Percentiles rank a stretch among this genome's conserved stretches.
Evolutionary conservation across 2,888 invertebrate species (phyloP).

Genomic region (Leucania comma): DNA sequence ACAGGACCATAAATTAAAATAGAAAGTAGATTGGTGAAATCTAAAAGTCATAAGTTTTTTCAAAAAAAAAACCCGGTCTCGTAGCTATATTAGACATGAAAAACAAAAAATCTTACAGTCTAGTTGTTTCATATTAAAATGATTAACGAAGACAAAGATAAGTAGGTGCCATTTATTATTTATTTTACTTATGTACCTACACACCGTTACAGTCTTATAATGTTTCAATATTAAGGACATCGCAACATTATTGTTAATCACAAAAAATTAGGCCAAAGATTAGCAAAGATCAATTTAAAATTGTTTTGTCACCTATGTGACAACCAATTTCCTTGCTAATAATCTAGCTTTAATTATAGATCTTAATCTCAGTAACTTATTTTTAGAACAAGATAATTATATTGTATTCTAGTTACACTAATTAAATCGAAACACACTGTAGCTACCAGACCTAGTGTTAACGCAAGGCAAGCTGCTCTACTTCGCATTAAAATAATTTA

Average conservation of each 20-base stretch:
- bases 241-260: not conserved
- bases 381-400: slow-evolving; percentile 54
- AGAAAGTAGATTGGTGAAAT: slow-evolving; percentile 48
- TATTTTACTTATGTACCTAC: not conserved
- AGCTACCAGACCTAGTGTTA: slow-evolving; percentile 61
- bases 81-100: not conserved
- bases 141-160: not conserved
- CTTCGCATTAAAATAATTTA: slow-evolving; percentile 81
- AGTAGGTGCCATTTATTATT: not conserved
- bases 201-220: too few relatives aligned
- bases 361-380: slow-evolving; percentile 52
- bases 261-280: slow-evolving; percentile 18
- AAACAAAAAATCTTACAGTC: not conserved
- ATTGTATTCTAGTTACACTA: slow-evolving; percentile 42
- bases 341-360: slow-evolving; percentile 41
- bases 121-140: not conserved
- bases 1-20: slow-evolving; percentile 49
- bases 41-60: not conserved
- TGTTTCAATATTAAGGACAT: not conserved
- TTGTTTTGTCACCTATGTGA: slow-evolving; percentile 48
- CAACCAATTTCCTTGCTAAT: slow-evolving; percentile 46
- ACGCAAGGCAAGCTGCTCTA: slow-evolving; percentile 79
- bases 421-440: slow-evolving; percentile 70
- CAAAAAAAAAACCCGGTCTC: not conserved
- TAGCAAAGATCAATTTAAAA: slow-evolving; percentile 37